Base-by-base conservation (phyloP, 2,113 vertebrate genomes). In the Xyrauchen texanus region DNA sequence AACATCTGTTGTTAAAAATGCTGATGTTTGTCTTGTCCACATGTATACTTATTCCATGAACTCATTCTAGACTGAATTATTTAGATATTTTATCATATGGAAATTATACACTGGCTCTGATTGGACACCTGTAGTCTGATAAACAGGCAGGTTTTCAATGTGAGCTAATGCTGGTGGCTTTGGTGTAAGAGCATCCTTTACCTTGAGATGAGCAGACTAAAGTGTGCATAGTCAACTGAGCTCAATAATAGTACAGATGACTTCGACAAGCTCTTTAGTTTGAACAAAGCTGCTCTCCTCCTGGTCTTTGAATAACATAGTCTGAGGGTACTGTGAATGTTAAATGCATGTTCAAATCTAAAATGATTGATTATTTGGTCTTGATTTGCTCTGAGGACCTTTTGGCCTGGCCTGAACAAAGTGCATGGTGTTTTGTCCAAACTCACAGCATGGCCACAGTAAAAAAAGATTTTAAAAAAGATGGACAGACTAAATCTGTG, bases 331-430 rank as follows among this genome's bases (percentile, higher is more conserved):
- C 45, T 64, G 51, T 44, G 49, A 76, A 69, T 81, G 79, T 63
- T 70, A 16, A 8, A 47, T 49, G 83, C 83, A 82, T 82, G 83
- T 74, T 62, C 16, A 44, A 55, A 69, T 72, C 13, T 76, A 61
- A 62, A 34, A 65, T 4, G 51, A 61, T 55, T 57, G n/a, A 61
- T 53, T 21, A 64, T 16, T 65, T 67, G n/a, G 44, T 74, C 15
- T 63, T 75, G 60, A 75, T 75, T 75, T 63, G 51, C 51, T 66
- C 5, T 7, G 7, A 61, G 12, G 51, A 65, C 69, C 21, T 69
- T 75, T 64, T 16, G 15, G 57, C 78, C 69, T 69, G 64, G 55
- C 45, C 67, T 62, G 51, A 51, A 52, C 69, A 10, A 71, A 52
- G 44, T 60, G 83, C 83, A 85, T 82, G 83, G 15, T 10, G 21